Conservation (phyloP, 2,113 vertebrate genomes). For the Colistium nudipinnis region DNA sequence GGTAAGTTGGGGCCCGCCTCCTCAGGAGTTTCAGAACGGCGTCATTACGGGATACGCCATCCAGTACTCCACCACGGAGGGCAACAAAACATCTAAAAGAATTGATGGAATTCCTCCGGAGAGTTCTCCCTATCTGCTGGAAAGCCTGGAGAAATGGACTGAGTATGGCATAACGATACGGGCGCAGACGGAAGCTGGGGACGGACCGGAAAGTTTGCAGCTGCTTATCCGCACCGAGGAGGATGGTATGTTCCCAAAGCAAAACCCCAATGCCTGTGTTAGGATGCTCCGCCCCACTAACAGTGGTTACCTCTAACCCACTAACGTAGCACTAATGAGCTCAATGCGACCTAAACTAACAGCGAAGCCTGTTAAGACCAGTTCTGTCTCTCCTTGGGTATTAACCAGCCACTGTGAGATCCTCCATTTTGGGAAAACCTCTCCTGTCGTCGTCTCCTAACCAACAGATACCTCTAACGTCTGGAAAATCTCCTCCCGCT, state of each 20-base stretch:
- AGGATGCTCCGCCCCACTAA: conserved; percentile 57
- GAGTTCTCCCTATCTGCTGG: conserved; percentile 90
- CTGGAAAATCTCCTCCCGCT: conserved; percentile 35
- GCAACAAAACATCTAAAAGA: conserved; percentile 86
- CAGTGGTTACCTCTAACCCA: conserved; percentile 37
- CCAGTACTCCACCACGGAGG: conserved; percentile 87
- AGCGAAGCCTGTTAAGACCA: conserved; percentile 16
- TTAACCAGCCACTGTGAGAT: conserved; percentile 34
- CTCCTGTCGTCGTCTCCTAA: conserved; percentile 36
- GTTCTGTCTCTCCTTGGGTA: conserved; percentile 20
- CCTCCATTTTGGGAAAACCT: conserved; percentile 25
- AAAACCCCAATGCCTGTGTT: conserved; percentile 25
- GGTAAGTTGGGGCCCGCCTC: conserved; percentile 98
- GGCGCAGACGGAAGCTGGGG: conserved; percentile 91
- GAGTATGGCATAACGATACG: conserved; percentile 93
- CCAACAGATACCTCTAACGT: conserved; percentile 36
- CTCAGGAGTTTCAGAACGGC: conserved; percentile 91
- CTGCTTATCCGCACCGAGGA: conserved; percentile 96
- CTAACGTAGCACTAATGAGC: conserved; percentile 44
- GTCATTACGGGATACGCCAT: conserved; percentile 93
- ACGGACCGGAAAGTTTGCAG: conserved; percentile 93
- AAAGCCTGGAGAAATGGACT: conserved; percentile 96
- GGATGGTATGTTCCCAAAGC: conserved; percentile 94
- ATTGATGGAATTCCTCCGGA: conserved; percentile 87
- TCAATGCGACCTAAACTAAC: conserved; percentile 48